phyloP scores from a whole-genome alignment of 1,140 invertebrate genomes.

The Uloborus diversus region DNA sequence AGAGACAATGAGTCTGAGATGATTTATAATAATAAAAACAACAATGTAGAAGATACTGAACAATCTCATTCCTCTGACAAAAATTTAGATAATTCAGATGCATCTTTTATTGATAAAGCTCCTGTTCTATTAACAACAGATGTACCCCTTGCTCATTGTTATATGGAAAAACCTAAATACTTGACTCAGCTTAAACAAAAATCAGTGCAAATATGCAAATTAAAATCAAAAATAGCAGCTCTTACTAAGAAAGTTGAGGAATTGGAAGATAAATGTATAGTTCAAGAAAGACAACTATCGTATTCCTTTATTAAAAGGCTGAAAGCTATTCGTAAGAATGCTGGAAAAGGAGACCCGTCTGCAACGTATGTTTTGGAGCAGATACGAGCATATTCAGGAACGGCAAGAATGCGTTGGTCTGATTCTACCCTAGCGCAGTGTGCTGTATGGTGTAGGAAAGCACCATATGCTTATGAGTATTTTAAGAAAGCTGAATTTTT shows the following conservation, averaged over 20 bases:
- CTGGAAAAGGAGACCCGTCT: conserved; percentile 28
- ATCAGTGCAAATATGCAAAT: conserved; percentile 8
- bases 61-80: neutral
- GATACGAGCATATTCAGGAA: conserved; percentile 34
- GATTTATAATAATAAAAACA: neutral
- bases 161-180: conserved; percentile 42
- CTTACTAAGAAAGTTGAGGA: conserved; percentile 48
- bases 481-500: conserved; percentile 52
- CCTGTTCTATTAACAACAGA: conserved; percentile 44
- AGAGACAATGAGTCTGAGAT: neutral
- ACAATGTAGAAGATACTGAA: neutral
- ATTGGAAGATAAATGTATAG: conserved; percentile 42
- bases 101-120: conserved; percentile 17
- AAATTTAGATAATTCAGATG: neutral
- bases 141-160: conserved; percentile 21
- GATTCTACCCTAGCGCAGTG: conserved; percentile 38
- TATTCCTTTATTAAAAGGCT: conserved; percentile 43
- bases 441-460: conserved; percentile 46
- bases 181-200: conserved; percentile 17
- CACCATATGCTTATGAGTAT: conserved; percentile 53
- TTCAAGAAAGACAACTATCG: conserved; percentile 42
- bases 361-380: conserved; percentile 49
- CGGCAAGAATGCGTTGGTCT: conserved; percentile 39
- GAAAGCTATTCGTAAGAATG: conserved; percentile 43
- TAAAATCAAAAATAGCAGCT: conserved; percentile 14